Evolutionary conservation across 2,113 vertebrate genomes (phyloP).

Genomic region (Malurus elegans): DNA sequence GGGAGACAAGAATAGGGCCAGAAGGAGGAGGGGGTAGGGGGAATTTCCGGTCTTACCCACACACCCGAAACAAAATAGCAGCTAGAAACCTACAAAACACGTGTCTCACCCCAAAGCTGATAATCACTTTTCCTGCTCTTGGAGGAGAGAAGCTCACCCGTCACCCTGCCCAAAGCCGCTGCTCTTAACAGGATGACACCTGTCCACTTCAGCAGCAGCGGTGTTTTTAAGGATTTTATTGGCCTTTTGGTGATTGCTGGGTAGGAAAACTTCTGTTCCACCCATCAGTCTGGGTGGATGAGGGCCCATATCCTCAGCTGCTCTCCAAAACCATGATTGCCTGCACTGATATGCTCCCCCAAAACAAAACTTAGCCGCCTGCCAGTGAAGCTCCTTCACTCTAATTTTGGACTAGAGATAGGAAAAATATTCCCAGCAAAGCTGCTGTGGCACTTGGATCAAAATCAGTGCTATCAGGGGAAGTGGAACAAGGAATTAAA

Average conservation of each 20-base stretch:
- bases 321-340: neutral
- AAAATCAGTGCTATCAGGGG: neutral
- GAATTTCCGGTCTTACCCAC: slow-evolving; percentile 33
- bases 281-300: slow-evolving; percentile 2
- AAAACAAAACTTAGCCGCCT: neutral
- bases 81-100: slow-evolving; percentile 34
- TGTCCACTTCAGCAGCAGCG: neutral
- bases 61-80: neutral
- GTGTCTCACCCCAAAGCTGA: slow-evolving; percentile 17
- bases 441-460: slow-evolving; percentile 4
- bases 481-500: neutral
- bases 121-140: slow-evolving; percentile 14
- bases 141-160: neutral
- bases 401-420: slow-evolving; percentile 48
- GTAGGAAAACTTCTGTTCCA: neutral
- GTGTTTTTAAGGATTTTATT: neutral
- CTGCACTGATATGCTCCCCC: neutral
- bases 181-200: neutral
- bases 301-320: neutral
- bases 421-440: slow-evolving; percentile 17
- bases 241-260: neutral
- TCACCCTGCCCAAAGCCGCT: neutral
- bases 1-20: neutral
- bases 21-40: slow-evolving; percentile 8
- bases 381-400: neutral